These are phyloP conservation scores for Keiferia lycopersicella DNA, from an alignment of 2,888 invertebrate species.

Conservation along the genomic window DNA sequence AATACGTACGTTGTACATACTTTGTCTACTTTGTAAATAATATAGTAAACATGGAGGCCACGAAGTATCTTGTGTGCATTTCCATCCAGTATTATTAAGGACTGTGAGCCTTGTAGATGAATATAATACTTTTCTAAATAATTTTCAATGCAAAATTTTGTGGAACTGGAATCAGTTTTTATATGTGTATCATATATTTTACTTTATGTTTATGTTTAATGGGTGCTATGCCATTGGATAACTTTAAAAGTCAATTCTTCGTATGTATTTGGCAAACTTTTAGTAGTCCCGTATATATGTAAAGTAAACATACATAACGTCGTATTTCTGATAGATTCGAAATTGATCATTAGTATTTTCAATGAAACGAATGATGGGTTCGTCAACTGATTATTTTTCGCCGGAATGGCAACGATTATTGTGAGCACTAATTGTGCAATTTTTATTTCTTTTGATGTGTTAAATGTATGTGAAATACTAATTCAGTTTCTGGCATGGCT, in stretches of 20 bases:
- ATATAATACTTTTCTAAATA: constrained; percentile 36
- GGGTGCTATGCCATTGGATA: constrained; percentile 32
- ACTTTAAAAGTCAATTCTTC: constrained; percentile 12
- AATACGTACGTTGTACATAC: constrained; percentile 71
- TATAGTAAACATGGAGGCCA: constrained; percentile 54
- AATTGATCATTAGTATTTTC: constrained; percentile 73
- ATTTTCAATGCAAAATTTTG: constrained; percentile 29
- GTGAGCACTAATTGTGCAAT: constrained; percentile 69
- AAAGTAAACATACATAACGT: constrained; percentile 18
- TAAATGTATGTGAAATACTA: constrained; percentile 52
- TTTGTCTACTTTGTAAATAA: constrained; percentile 64
- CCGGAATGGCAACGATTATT: constrained; percentile 50
- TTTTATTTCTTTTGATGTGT: constrained; percentile 59
- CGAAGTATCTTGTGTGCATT: constrained; percentile 48
- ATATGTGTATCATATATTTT: not conserved
- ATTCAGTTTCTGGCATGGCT: not conserved
- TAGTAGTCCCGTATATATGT: not conserved
- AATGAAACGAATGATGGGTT: constrained; percentile 54
- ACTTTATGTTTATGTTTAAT: constrained; percentile 32
- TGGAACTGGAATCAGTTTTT: constrained; percentile 11
- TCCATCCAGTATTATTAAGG: constrained; percentile 73
- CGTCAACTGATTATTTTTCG: constrained; percentile 53
- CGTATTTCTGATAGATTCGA: constrained; percentile 76
- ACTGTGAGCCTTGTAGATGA: constrained; percentile 59
- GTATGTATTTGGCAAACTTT: constrained; percentile 17